Evolutionary conservation across 2,888 invertebrate species (phyloP).

Genomic region (Epirrhoe tristata): DNA sequence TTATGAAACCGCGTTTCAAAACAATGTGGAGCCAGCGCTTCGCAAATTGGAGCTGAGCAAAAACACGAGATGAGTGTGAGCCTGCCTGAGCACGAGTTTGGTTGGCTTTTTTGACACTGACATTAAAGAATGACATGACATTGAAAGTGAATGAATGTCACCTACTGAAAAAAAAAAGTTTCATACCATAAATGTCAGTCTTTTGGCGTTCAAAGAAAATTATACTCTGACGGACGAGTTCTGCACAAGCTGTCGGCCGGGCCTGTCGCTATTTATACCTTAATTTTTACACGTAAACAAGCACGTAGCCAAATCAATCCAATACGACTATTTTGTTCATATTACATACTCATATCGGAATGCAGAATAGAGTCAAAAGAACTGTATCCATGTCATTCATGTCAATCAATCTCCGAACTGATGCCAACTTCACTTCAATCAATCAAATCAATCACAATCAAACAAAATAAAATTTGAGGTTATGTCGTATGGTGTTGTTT

Average conservation of each 20-base stretch:
- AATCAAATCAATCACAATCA: conserved; percentile 1
- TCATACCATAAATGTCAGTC: no score
- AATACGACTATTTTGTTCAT: no score
- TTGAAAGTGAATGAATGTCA: background rate
- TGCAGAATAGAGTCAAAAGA: background rate
- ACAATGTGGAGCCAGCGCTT: background rate
- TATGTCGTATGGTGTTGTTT: conserved; percentile 54
- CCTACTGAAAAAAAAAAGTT: no score
- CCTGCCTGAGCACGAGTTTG: conserved; percentile 14
- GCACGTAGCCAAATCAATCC: no score
- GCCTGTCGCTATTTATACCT: no score
- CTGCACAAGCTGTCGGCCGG: no score
- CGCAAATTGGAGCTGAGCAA: background rate
- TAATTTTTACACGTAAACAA: no score
- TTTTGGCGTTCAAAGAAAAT: no score
- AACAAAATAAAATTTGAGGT: conserved; percentile 54
- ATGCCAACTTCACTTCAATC: conserved; percentile 5
- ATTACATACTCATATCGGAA: background rate
- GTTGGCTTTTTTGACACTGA: conserved; percentile 2
- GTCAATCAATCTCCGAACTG: background rate
- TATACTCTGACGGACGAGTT: no score
- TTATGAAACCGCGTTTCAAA: conserved; percentile 24
- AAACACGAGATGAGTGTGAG: no score
- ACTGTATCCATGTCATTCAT: background rate
- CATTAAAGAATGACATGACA: conserved; percentile 1